Evolutionary conservation across 2,113 vertebrate genomes (phyloP).

Genomic region (Macquaria australasica): DNA sequence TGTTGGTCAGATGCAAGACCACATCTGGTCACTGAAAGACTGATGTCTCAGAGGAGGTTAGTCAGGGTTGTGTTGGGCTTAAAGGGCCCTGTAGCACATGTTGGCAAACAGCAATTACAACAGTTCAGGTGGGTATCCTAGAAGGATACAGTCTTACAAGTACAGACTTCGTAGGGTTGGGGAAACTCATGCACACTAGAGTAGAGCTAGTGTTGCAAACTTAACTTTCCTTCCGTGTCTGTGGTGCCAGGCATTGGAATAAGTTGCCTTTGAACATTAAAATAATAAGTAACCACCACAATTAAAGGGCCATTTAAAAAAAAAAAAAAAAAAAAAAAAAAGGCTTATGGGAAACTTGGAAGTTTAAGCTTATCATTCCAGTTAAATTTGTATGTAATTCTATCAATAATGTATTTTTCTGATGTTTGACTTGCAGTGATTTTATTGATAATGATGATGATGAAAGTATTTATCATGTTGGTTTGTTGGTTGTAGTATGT

Average conservation of each 20-base stretch:
- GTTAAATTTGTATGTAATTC: background rate
- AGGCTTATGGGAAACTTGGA: background rate
- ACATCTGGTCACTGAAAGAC: constrained; percentile 14
- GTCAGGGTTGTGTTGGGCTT: background rate
- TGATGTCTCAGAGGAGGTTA: background rate
- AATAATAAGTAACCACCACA: background rate
- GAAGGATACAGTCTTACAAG: background rate
- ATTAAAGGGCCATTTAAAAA: too few species aligned
- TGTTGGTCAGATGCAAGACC: background rate
- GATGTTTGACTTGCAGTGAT: background rate
- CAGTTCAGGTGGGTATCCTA: background rate
- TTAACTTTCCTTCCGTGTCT: background rate
- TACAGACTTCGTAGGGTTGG: background rate
- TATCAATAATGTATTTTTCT: background rate
- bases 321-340: too few species aligned
- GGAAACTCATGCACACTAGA: background rate
- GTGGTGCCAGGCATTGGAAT: background rate
- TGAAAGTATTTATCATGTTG: background rate
- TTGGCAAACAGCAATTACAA: background rate
- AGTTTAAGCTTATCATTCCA: background rate
- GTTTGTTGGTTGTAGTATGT: background rate
- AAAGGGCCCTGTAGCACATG: background rate
- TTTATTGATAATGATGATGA: background rate
- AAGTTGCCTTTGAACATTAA: background rate
- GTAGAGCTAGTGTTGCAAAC: background rate